Conservation (phyloP, 1,140 invertebrate genomes). For the Delia radicum region DNA sequence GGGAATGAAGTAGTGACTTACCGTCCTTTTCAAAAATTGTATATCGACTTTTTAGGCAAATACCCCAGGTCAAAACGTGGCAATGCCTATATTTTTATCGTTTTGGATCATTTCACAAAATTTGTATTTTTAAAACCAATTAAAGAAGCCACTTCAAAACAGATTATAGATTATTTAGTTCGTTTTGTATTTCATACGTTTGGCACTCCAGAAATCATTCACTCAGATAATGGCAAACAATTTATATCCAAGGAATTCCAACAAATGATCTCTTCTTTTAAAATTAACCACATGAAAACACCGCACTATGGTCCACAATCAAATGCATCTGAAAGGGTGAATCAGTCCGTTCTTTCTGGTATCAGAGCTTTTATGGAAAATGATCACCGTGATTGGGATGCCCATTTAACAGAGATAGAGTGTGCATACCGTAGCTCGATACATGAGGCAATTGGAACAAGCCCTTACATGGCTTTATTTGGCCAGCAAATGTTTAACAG, state of each 20-base stretch:
- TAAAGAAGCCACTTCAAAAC: neutral
- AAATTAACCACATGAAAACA: slow-evolving; percentile 1
- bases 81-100: neutral
- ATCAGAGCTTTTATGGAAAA: neutral
- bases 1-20: neutral
- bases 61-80: neutral
- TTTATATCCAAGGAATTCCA: neutral
- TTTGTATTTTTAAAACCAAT: neutral
- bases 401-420: neutral
- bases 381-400: neutral
- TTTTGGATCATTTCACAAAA: neutral
- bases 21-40: neutral
- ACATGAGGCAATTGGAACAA: neutral
- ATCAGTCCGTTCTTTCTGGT: neutral
- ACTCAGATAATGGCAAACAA: neutral
- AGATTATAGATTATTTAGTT: neutral
- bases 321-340: slow-evolving; percentile 17
- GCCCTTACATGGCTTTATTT: neutral
- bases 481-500: neutral
- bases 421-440: neutral
- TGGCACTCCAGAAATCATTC: neutral
- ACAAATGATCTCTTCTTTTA: neutral
- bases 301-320: neutral
- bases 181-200: neutral
- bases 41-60: neutral